Base-by-base conservation (phyloP, 2,888 invertebrate genomes). In the Latrodectus hesperus region DNA sequence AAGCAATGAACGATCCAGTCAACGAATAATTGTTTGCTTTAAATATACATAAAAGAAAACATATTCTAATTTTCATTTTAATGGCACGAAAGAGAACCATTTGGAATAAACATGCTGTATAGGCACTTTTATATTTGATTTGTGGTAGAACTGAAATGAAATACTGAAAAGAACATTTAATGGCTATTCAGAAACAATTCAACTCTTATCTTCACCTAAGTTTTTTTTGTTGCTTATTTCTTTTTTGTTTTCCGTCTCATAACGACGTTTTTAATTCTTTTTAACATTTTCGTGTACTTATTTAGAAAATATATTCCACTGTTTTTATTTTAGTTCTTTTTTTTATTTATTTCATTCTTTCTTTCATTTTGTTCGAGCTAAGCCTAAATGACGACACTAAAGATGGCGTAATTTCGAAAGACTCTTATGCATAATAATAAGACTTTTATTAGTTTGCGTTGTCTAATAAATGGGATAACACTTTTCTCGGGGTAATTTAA, bases 351-450 rank as follows among this genome's bases (percentile, higher is more conserved):
- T 60, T 60, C 60, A 0, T 16, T 6, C 60, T n/a, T 60, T 60
- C n/a, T 10, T 60, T 60, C n/a, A 16, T 60, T n/a, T 16, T 60
- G 4, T 60, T 60, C 60, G 0, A 10, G 14, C 60, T 60, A 16
- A 60, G 11, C 60, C 8, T 60, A 60, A 60, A 60, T 60, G 12
- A 55, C 74, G 12, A 26, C 14, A 26, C 74, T 74, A 74, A 74
- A 53, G 74, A 74, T n/a, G 9, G 5, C 16, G 26, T 38, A 17
- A 22, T 26, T 74, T 55, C 22, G 38, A 49, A 6, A 26, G 38
- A 6, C 53, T 9, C 82, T 53, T 82, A 70, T 60, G 75, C 82
- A 82, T 67, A 82, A 60, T 70, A 82, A 82, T 81, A 79, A 14
- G 75, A 53, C 67, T 51, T 68, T 82, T 82, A 82, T 82, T 82